Percentiles rank a stretch among this genome's conserved stretches.
Evolutionary conservation across 1,140 invertebrate species (phyloP).

Genomic region (Spodoptera frugiperda): DNA sequence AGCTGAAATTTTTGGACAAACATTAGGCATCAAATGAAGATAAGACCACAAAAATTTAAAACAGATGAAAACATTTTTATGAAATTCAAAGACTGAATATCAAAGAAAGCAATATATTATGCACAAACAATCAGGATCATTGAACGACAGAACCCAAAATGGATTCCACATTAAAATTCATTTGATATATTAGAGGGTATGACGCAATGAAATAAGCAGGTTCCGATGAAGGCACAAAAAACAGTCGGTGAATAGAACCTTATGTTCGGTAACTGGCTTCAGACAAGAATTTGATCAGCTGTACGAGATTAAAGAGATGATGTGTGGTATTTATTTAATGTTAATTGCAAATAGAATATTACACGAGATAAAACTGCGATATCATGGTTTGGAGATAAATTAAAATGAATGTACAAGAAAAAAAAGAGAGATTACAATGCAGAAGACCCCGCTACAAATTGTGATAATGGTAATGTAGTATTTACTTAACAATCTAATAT

Average conservation of each 20-base stretch:
- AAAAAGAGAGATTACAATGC: too few species aligned
- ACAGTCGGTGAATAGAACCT: background rate
- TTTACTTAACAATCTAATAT: too few species aligned
- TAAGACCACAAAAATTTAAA: too few species aligned
- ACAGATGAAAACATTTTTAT: background rate
- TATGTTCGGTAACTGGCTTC: conserved; percentile 5
- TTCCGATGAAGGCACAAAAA: conserved; percentile 17
- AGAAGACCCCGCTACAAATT: too few species aligned
- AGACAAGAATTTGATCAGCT: conserved; percentile 15
- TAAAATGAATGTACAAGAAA: background rate
- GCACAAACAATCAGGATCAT: conserved; percentile 9
- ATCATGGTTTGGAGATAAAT: background rate
- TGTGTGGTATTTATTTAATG: background rate
- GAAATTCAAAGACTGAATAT: background rate
- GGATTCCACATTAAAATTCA: conserved; percentile 31
- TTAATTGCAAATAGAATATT: background rate
- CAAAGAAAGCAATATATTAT: background rate
- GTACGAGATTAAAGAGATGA: background rate
- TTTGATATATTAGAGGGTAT: conserved; percentile 20
- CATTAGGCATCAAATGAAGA: too few species aligned
- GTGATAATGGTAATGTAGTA: too few species aligned
- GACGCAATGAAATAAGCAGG: conserved; percentile 31
- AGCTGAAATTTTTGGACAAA: too few species aligned
- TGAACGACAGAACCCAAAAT: conserved; percentile 36
- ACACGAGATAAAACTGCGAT: background rate